Evolutionary conservation across 2,888 invertebrate species (phyloP).

Genomic region (Ormyrus labotus): DNA sequence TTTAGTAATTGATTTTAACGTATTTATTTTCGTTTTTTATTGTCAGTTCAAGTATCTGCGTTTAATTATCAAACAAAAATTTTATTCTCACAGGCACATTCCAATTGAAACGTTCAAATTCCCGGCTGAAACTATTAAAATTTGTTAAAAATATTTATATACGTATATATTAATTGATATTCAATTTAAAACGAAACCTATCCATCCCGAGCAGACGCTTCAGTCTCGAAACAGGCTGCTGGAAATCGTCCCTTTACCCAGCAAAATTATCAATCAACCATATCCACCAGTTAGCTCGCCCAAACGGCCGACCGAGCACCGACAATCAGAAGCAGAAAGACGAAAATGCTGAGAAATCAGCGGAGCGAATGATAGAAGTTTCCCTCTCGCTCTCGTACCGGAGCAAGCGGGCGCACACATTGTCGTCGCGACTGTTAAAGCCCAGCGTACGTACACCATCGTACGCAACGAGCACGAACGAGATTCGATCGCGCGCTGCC

Average conservation of each 20-base stretch:
- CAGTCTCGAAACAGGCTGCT: neutral
- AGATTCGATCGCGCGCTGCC: no score
- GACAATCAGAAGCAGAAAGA: conserved; percentile 27
- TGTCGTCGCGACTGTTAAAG: neutral
- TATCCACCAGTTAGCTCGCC: neutral
- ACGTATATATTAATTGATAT: neutral
- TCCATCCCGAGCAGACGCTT: neutral
- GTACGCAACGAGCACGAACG: no score
- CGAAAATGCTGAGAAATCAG: conserved; percentile 12
- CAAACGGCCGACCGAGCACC: conserved; percentile 14
- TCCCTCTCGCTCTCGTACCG: conserved; percentile 14
- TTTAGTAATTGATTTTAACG: no score
- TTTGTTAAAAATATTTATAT: neutral
- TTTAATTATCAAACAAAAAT: no score
- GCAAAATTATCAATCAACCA: neutral
- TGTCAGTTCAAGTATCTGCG: no score
- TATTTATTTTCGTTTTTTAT: no score
- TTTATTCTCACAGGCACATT: no score
- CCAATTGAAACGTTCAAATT: no score
- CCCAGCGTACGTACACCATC: no score
- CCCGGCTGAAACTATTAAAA: neutral
- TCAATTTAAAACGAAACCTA: neutral
- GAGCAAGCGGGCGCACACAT: neutral
- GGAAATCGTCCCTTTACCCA: neutral
- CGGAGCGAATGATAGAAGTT: conserved; percentile 46